Conservation (phyloP, 2,888 invertebrate genomes). For the Salpingus planirostris region DNA sequence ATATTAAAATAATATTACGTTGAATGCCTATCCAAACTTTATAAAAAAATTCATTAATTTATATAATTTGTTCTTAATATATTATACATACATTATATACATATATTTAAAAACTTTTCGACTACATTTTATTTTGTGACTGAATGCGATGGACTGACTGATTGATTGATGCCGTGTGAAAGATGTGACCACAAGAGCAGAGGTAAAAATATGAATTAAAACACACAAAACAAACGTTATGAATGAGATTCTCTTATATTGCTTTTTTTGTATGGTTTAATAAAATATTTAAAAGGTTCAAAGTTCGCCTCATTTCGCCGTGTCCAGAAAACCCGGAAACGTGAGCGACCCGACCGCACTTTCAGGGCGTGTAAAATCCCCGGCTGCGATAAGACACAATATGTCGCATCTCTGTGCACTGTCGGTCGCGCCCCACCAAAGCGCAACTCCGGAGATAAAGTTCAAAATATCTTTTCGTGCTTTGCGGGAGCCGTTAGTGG, state of each 20-base stretch:
- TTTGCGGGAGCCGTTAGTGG: no score
- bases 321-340: no score
- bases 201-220: no score
- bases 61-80: conserved; percentile 15
- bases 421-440: no score
- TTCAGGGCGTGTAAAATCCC: no score
- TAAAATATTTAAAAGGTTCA: conserved; percentile 16
- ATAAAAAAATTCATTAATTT: conserved; percentile 11
- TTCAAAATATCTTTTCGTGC: no score
- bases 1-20: background rate
- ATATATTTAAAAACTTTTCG: conserved; percentile 26
- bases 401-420: no score
- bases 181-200: conserved; percentile 9
- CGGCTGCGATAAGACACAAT: no score
- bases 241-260: conserved; percentile 13
- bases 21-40: background rate
- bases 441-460: no score
- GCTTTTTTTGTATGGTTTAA: conserved; percentile 18
- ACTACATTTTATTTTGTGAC: conserved; percentile 12
- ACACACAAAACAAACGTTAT: no score
- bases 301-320: no score
- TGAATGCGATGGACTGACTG: conserved; percentile 6
- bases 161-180: conserved; percentile 6
- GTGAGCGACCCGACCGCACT: no score
- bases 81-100: conserved; percentile 20